phyloP scores from a whole-genome alignment of 2,888 invertebrate genomes.

The Eumacrocentrus americanus region DNA sequence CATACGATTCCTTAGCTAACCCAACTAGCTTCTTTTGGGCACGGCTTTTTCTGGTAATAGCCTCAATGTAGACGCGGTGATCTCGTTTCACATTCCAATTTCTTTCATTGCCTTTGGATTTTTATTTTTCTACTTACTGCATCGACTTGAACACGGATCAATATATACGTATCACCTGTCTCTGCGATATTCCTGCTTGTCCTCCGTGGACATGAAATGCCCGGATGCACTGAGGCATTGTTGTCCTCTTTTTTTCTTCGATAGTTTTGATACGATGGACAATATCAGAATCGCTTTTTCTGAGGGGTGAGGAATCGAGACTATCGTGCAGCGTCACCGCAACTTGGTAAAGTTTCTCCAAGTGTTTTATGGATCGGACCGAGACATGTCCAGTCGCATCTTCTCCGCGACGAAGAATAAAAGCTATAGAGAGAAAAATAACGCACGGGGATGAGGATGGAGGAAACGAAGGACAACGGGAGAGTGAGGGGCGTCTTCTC shows the following conservation, averaged over 20 bases:
- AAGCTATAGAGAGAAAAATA: conserved; percentile 16
- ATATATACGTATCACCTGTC: not conserved
- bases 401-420: conserved; percentile 1
- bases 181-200: too few species aligned
- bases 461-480: not conserved
- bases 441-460: conserved; percentile 4
- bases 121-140: not conserved
- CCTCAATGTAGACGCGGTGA: too few species aligned
- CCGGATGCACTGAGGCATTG: conserved; percentile 4
- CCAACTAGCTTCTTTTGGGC: too few species aligned
- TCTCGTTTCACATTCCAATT: conserved; percentile 4
- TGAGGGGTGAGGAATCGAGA: conserved; percentile 12
- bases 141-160: not conserved
- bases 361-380: conserved; percentile 28
- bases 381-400: conserved; percentile 20
- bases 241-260: not conserved
- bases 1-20: conserved; percentile 39
- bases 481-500: not conserved
- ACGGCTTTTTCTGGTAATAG: too few species aligned
- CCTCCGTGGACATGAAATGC: too few species aligned
- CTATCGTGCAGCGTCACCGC: conserved; percentile 13
- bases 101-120: not conserved
- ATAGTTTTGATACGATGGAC: conserved; percentile 13
- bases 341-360: conserved; percentile 23
- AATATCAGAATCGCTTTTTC: conserved; percentile 18